Percentiles rank a stretch among this genome's conserved stretches.
These are phyloP conservation scores for Pinctada fucata DNA, from an alignment of 2,888 invertebrate species.

Conservation along the genomic window DNA sequence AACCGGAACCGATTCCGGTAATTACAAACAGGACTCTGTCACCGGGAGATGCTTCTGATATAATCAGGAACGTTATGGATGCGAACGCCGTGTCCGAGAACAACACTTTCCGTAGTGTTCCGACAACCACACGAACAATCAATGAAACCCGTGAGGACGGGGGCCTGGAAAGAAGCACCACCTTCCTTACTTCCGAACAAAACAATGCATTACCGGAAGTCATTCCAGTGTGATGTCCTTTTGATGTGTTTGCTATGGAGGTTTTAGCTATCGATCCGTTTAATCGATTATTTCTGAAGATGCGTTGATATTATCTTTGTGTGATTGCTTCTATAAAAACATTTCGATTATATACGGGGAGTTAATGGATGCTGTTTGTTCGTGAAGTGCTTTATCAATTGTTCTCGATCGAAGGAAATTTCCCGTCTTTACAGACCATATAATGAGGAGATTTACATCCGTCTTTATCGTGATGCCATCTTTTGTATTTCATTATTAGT, in stretches of 20 bases:
- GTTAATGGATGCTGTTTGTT: not conserved
- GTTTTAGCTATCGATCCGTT: not conserved
- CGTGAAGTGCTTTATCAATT: not conserved
- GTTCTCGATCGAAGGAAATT: too few relatives aligned
- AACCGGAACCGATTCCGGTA: not conserved
- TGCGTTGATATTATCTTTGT: not conserved
- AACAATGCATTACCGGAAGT: not conserved
- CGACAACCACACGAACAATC: not conserved
- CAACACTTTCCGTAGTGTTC: not conserved
- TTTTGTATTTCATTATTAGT: too few relatives aligned
- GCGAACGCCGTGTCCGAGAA: slow-evolving; percentile 22
- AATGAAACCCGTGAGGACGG: not conserved
- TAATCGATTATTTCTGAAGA: not conserved
- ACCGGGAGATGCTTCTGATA: slow-evolving; percentile 22
- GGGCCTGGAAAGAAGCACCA: not conserved
- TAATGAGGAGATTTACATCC: too few relatives aligned
- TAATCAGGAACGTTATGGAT: slow-evolving; percentile 31
- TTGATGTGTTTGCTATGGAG: not conserved
- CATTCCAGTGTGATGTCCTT: not conserved
- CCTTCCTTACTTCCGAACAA: not conserved
- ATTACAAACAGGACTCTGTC: not conserved
- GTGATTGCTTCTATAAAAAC: not conserved
- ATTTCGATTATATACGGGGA: not conserved
- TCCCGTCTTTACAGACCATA: too few relatives aligned
- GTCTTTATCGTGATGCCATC: too few relatives aligned